phyloP scores from a whole-genome alignment of 2,888 invertebrate genomes.

The Cenopis cana region DNA sequence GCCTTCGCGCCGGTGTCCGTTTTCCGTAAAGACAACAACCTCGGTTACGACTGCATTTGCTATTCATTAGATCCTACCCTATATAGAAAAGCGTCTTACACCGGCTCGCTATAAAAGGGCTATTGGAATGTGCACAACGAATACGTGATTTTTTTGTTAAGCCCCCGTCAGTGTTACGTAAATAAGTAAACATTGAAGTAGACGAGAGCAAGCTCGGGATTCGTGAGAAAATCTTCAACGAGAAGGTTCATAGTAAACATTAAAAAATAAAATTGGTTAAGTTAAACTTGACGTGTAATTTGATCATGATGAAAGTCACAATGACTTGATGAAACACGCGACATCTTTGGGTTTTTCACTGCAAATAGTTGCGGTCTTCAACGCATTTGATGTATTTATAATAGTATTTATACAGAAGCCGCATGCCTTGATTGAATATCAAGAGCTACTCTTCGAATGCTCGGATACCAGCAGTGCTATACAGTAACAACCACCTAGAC shows the following conservation, averaged over 20 bases:
- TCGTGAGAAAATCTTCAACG: conserved; percentile 32
- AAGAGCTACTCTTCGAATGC: conserved; percentile 15
- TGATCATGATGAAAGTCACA: conserved; percentile 21
- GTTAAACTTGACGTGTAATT: conserved; percentile 7
- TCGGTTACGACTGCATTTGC: conserved; percentile 68
- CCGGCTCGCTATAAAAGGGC: conserved; percentile 63
- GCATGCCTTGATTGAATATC: conserved; percentile 52
- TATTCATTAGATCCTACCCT: conserved; percentile 76
- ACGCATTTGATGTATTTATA: conserved; percentile 23
- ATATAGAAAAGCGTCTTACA: conserved; percentile 69
- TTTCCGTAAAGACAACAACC: conserved; percentile 63
- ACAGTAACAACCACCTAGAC: conserved; percentile 6
- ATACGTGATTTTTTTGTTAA: conserved; percentile 59
- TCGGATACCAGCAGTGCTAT: not conserved
- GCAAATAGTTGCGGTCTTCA: conserved; percentile 18
- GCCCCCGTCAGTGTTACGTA: conserved; percentile 65
- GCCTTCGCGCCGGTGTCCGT: conserved; percentile 54
- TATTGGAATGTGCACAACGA: conserved; percentile 59
- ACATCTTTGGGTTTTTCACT: conserved; percentile 4
- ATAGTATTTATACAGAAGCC: conserved; percentile 49
- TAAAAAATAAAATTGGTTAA: not conserved
- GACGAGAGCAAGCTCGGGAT: conserved; percentile 34
- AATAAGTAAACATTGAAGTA: conserved; percentile 49
- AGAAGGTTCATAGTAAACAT: not conserved
- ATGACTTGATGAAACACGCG: conserved; percentile 16